These are phyloP conservation scores for Dicentrarchus labrax DNA, from an alignment of 2,113 vertebrate genomes.

Conservation along the genomic window DNA sequence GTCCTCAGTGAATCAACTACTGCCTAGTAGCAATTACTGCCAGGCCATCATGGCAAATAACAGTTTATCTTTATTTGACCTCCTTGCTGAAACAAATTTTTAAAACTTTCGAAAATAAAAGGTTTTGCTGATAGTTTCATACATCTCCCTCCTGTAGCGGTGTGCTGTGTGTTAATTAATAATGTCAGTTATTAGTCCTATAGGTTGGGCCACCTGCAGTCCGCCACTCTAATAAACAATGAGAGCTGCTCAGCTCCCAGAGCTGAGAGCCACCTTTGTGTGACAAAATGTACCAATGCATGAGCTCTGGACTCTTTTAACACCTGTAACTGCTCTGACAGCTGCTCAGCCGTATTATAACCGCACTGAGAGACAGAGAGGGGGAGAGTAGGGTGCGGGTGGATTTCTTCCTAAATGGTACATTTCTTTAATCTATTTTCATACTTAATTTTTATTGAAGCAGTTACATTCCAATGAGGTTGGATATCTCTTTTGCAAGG, in stretches of 20 bases:
- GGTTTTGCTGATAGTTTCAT: constrained; percentile 32
- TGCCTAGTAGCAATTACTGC: constrained; percentile 67
- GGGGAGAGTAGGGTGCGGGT: background rate
- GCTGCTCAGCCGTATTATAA: constrained; percentile 37
- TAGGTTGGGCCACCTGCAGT: constrained; percentile 59
- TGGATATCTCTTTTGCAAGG: background rate
- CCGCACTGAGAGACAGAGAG: background rate
- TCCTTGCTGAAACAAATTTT: constrained; percentile 43
- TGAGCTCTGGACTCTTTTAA: constrained; percentile 51
- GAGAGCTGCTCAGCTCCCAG: constrained; percentile 44
- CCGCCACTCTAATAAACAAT: constrained; percentile 42
- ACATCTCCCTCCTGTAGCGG: background rate
- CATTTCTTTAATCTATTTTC: background rate
- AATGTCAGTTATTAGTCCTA: constrained; percentile 36
- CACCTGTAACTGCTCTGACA: constrained; percentile 60
- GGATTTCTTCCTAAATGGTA: background rate
- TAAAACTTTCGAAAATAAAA: constrained; percentile 36
- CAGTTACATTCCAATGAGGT: too few species aligned
- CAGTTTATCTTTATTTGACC: constrained; percentile 65
- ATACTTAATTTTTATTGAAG: background rate
- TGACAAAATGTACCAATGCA: constrained; percentile 52
- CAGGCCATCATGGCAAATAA: constrained; percentile 70
- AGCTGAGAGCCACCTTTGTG: constrained; percentile 25
- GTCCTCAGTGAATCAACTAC: constrained; percentile 65
- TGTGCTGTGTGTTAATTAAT: constrained; percentile 24